phyloP scores from a whole-genome alignment of 2,797 vertebrate species.

The Coranthus polyacanthus region DNA sequence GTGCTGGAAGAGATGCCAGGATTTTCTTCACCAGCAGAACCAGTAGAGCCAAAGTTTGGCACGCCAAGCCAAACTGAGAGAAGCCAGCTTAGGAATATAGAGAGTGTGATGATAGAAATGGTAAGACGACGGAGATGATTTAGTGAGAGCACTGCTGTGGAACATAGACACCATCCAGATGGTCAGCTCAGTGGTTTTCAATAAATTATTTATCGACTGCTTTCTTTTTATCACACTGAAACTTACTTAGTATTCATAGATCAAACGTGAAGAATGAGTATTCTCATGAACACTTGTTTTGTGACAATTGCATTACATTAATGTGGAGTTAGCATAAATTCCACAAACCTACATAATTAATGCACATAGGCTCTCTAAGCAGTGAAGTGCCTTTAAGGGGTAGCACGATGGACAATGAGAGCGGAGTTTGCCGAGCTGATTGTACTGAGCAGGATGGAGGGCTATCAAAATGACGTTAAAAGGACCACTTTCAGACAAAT shows the following conservation, averaged over 20 bases:
- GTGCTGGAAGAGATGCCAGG: slow-evolving; percentile 54
- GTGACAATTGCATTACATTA: slow-evolving; percentile 55
- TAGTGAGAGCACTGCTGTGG: slow-evolving; percentile 50
- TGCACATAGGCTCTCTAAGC: slow-evolving; percentile 39
- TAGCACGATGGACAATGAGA: slow-evolving; percentile 53
- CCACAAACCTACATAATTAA: slow-evolving; percentile 66
- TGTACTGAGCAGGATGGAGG: slow-evolving; percentile 55
- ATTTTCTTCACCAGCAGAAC: slow-evolving; percentile 65
- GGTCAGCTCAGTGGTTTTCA: slow-evolving; percentile 75
- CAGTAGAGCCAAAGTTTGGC: slow-evolving; percentile 52
- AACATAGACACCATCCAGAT: slow-evolving; percentile 74
- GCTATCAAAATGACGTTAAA: slow-evolving; percentile 40
- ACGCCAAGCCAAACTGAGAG: slow-evolving; percentile 70
- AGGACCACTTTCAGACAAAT: slow-evolving; percentile 48
- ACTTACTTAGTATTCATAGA: slow-evolving; percentile 50
- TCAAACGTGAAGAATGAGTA: slow-evolving; percentile 43
- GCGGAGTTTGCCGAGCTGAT: slow-evolving; percentile 56
- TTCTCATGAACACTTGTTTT: slow-evolving; percentile 48
- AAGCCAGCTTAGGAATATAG: slow-evolving; percentile 55
- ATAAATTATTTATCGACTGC: slow-evolving; percentile 71
- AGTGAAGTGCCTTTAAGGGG: slow-evolving; percentile 48
- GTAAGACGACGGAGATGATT: slow-evolving; percentile 60
- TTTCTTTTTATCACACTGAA: slow-evolving; percentile 51
- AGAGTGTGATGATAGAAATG: slow-evolving; percentile 67
- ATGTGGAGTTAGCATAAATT: slow-evolving; percentile 59